A percentile compares a stretch with the other conserved stretches of the same genome.
These are phyloP conservation scores for Tympanuchus pallidicinctus DNA, from an alignment of 2,113 vertebrate species.

Conservation along the genomic window DNA sequence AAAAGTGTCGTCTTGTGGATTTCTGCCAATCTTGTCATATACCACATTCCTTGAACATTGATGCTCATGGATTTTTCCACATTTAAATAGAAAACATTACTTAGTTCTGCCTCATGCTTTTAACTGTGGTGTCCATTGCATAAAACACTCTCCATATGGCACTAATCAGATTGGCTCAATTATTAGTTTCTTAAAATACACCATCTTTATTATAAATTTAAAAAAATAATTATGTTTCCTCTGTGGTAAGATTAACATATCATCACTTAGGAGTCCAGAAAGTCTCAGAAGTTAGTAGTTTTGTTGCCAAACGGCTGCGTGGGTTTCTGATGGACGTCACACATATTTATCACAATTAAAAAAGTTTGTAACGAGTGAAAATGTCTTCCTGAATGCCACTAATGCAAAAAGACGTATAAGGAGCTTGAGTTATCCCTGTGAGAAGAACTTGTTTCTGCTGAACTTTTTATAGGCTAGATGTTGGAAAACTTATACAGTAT, in stretches of 20 bases:
- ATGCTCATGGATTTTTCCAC: background rate
- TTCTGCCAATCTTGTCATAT: constrained; percentile 14
- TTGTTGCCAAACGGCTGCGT: constrained; percentile 39
- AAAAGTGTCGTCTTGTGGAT: constrained; percentile 1
- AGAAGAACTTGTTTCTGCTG: background rate
- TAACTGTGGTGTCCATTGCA: constrained; percentile 47
- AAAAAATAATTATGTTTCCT: constrained; percentile 28
- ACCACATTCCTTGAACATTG: constrained; percentile 16
- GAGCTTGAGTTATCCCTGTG: background rate
- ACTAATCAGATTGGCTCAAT: constrained; percentile 71
- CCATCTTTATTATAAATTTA: constrained; percentile 53
- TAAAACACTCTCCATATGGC: constrained; percentile 69
- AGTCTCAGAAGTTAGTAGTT: constrained; percentile 42
- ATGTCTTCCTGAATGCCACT: background rate
- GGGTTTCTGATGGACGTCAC: background rate
- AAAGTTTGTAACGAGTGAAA: background rate
- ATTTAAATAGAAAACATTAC: constrained; percentile 56
- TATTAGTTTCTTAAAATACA: constrained; percentile 76
- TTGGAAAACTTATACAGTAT: background rate
- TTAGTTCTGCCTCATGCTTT: constrained; percentile 44
- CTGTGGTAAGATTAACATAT: constrained; percentile 31
- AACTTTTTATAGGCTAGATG: background rate
- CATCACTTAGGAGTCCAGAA: constrained; percentile 27
- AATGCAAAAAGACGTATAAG: background rate
- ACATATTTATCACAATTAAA: constrained; percentile 24